phyloP scores from a whole-genome alignment of 2,113 vertebrate species.

The Scomber scombrus region DNA sequence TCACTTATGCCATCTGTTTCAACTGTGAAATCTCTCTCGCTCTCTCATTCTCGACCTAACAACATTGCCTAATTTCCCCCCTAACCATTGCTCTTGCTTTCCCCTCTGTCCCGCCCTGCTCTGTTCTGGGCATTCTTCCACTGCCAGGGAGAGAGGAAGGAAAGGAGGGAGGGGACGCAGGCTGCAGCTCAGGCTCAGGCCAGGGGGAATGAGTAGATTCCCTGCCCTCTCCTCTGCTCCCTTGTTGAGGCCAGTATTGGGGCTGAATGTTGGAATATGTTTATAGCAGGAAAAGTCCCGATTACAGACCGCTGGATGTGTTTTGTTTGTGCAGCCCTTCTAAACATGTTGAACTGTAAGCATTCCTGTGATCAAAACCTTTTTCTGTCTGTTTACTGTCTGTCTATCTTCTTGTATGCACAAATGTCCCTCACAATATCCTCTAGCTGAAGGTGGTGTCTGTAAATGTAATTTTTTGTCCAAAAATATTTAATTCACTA shows the following conservation, averaged over 20 bases:
- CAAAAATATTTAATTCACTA: no score
- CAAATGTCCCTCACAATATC: no score
- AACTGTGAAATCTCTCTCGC: background rate
- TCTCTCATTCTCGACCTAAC: conserved; percentile 3
- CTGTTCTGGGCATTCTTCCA: conserved; percentile 58
- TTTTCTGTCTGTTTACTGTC: no score
- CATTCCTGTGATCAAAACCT: no score
- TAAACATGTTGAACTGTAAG: background rate
- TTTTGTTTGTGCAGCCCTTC: conserved; percentile 32
- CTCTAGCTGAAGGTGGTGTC: no score
- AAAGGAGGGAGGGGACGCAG: conserved; percentile 14
- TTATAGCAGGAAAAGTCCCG: conserved; percentile 48
- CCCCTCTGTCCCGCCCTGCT: conserved; percentile 7
- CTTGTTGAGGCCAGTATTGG: conserved; percentile 69
- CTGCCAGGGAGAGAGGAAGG: conserved; percentile 23
- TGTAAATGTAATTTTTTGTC: no score
- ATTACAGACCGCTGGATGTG: conserved; percentile 42
- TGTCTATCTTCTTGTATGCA: no score
- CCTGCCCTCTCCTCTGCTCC: conserved; percentile 53
- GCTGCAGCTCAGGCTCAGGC: conserved; percentile 34
- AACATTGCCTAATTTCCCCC: background rate
- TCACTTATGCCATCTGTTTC: background rate
- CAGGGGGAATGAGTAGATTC: conserved; percentile 49
- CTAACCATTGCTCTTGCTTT: background rate
- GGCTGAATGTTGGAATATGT: conserved; percentile 51